Evolutionary conservation across 2,113 vertebrate genomes (phyloP), one percentile per base, ranked within the genome.

Genomic region (Clinocottus analis): DNA sequence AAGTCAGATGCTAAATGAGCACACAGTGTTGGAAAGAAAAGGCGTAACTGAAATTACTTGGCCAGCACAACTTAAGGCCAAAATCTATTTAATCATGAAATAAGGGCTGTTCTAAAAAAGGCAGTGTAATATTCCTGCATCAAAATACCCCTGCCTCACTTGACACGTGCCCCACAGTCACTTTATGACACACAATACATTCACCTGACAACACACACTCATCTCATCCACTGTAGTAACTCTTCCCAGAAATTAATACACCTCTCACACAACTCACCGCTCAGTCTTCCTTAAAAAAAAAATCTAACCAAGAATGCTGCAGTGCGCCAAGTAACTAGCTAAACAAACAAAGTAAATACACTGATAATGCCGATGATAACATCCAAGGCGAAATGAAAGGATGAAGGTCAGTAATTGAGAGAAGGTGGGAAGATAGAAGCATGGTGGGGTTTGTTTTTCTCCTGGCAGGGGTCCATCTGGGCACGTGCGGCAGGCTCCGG

Each of bases 61-160:
- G 80, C 80, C 72, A 88, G 92, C 90, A 93, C 75, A 93, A 87
- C 76, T 90, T 90, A 92, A 93, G 90, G 90, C 91, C 92, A 90
- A 87, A 86, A 90, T 90, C 59, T 91, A 90, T 92, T 91, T 92
- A 89, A 92, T 94, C 87, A 91, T 75, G 59, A 55, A 92, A 90
- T 91, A 90, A 87, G 83, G 82, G 91, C 86, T 82, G 86, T 88
- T 88, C 45, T 75, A 75, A 86, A 92, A 86, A 77, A 84, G 77
- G 79, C 82, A 66, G 74, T 8, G 21, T 78, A 85, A 91, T 79
- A 91, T 90, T 77, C 81, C 84, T 74, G 76, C 75, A 89, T 77
- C 69, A 84, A 84, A 85, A 78, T 66, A 37, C 56, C 59, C 51
- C 59, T 66, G 39, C 68, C 83, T 72, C 70, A 27, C 41, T 47